Conservation (phyloP, 2,113 vertebrate species). For the human (Homo sapiens) region DNA sequence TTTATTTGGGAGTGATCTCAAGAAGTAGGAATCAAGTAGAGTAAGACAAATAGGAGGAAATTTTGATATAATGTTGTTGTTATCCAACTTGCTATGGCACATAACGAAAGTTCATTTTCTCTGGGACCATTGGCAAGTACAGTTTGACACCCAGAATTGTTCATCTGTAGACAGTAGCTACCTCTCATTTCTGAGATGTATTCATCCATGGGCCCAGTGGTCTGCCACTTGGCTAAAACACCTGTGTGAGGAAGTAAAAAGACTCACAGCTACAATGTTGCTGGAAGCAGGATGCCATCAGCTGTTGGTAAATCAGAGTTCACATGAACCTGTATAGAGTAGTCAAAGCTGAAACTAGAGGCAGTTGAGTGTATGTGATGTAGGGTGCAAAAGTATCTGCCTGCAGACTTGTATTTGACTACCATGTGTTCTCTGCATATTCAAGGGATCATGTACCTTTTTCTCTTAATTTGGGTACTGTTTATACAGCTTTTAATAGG, state of each 20-base stretch:
- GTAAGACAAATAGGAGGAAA: background rate
- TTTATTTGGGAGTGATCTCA: background rate
- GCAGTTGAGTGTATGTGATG: fast-evolving
- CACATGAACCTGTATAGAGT: background rate
- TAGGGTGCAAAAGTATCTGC: background rate
- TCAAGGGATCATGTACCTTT: background rate
- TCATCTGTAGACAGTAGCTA: background rate
- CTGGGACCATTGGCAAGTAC: background rate
- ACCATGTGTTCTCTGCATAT: fast-evolving
- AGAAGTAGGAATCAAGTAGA: background rate
- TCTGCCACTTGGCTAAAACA: background rate
- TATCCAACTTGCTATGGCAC: background rate
- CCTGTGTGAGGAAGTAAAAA: background rate
- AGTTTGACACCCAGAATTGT: background rate
- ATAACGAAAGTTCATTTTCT: background rate
- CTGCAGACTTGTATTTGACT: background rate
- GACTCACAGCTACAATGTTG: too few relatives aligned
- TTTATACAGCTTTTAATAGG: background rate
- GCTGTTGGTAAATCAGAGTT: background rate
- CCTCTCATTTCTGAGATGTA: background rate
- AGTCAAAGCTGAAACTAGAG: background rate
- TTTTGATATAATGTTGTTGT: background rate
- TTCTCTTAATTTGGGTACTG: background rate
- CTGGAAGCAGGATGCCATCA: background rate
- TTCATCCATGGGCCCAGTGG: background rate